phyloP scores from a whole-genome alignment of 2,113 vertebrate genomes.

The Micronycteris hirsuta region DNA sequence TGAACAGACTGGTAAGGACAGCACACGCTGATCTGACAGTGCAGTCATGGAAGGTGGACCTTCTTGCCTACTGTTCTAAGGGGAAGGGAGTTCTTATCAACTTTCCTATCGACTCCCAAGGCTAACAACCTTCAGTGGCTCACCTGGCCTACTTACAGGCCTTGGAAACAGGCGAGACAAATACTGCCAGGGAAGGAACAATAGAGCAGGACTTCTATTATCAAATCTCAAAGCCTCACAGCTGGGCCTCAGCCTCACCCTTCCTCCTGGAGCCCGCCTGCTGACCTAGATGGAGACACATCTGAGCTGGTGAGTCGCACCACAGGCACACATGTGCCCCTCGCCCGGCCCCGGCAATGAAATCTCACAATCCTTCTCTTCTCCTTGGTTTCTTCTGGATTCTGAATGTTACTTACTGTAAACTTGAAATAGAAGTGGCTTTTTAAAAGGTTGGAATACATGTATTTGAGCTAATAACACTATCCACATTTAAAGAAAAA shows the following conservation, averaged over 20 bases:
- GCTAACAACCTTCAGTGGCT: neutral
- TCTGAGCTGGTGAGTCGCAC: fast-evolving
- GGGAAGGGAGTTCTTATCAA: neutral
- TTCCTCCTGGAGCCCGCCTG: neutral
- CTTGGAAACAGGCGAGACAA: neutral
- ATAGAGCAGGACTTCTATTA: neutral
- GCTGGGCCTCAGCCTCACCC: neutral
- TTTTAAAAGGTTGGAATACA: constrained; percentile 33
- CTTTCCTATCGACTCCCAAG: neutral
- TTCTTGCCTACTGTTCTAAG: neutral
- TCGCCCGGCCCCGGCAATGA: neutral
- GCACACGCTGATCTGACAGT: neutral
- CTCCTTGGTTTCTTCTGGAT: constrained; percentile 11
- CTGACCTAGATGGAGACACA: neutral
- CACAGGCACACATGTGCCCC: fast-evolving
- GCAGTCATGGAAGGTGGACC: neutral
- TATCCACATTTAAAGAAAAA: neutral
- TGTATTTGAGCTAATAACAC: neutral
- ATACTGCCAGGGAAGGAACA: neutral
- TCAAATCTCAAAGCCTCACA: neutral
- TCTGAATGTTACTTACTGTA: neutral
- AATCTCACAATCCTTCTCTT: neutral
- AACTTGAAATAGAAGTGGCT: constrained; percentile 38
- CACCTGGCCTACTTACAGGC: neutral
- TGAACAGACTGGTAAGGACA: neutral